A percentile compares a stretch with the other conserved stretches of the same genome.
Conservation (phyloP, 2,888 invertebrate species). For the Zaprionus lineosus region DNA sequence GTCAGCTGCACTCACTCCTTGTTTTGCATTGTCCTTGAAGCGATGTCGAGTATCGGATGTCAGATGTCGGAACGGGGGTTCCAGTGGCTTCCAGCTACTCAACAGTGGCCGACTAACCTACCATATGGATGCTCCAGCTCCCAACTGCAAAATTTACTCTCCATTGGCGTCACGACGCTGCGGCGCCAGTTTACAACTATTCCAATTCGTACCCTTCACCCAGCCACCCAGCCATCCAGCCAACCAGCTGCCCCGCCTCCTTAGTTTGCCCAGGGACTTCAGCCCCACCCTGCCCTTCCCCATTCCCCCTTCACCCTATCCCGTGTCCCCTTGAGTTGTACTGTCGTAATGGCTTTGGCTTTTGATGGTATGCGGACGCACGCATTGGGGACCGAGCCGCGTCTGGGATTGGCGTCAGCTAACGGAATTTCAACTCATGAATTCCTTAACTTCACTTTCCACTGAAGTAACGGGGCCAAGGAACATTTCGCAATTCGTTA, state of each 20-base stretch:
- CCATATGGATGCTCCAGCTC: constrained; percentile 51
- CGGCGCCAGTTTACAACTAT: constrained; percentile 58
- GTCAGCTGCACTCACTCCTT: constrained; percentile 41
- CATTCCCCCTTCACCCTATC: no score
- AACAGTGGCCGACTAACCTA: constrained; percentile 44
- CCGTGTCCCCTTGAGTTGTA: constrained; percentile 22
- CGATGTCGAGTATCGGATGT: no score
- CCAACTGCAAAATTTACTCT: constrained; percentile 35
- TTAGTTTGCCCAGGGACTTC: no score
- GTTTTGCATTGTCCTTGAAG: constrained; percentile 57
- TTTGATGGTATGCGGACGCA: constrained; percentile 20
- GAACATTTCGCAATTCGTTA: constrained; percentile 42
- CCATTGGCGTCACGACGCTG: constrained; percentile 67
- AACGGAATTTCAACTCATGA: constrained; percentile 23
- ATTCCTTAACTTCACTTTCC: constrained; percentile 16
- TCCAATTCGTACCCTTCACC: background rate
- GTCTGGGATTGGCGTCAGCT: constrained; percentile 44
- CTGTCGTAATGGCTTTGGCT: constrained; percentile 52
- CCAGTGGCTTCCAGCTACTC: constrained; percentile 24
- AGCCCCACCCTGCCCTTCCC: no score
- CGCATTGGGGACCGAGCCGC: constrained; percentile 40
- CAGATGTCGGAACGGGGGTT: constrained; percentile 7
- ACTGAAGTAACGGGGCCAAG: constrained; percentile 19
- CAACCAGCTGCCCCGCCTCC: no score
- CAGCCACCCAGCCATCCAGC: no score